Base-by-base conservation (phyloP, 2,888 invertebrate species). In the Pristionchus maxplancki region DNA sequence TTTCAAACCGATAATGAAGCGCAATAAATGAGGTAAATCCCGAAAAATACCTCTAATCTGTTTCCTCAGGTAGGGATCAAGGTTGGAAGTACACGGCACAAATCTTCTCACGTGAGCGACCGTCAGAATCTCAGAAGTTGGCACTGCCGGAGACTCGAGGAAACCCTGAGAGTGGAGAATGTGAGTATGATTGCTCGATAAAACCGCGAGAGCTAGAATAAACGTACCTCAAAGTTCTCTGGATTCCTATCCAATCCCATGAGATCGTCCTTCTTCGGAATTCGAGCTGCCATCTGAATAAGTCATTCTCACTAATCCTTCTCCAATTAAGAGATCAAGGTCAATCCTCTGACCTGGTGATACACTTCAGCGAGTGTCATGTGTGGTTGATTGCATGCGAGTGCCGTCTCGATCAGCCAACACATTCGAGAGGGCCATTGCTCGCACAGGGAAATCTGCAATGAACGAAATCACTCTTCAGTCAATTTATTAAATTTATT, bases 371-470 rank as follows among this genome's bases (percentile, higher is more conserved):
- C 97, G 88, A 99, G 96, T 8, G 98, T 97, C 78, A 97, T 96
- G 90, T 96, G 96, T 95, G 98, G 98, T 89, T 98, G 98, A 82
- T 95, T 95, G 83, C 97, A 96, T 90, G 98, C 98, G 93, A 96
- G 97, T 89, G 93, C 93, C 58, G 92, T 89, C 62, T 98, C 96
- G 91, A 99, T 98, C 94, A 99, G 97, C 98, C 98, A 98, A 24
- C 98, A 98, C 44, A 98, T 97, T 88, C 98, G 96, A 95, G 98
- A 97, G 0, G 99, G 99, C 99, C 99, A 99, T 95, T 99, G 99
- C 95, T 99, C 99, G 0, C 98, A 98, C 89, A 99, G 96, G 95
- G 99, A 91, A 15, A 92, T 91, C 92, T 92, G 90, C 24, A 83
- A 44, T 2, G 17, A 28, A 81, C 40, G 11, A 28, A 17, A 11